Base-by-base conservation (phyloP, 2,888 invertebrate genomes). In the Bruchidius siliquastri region DNA sequence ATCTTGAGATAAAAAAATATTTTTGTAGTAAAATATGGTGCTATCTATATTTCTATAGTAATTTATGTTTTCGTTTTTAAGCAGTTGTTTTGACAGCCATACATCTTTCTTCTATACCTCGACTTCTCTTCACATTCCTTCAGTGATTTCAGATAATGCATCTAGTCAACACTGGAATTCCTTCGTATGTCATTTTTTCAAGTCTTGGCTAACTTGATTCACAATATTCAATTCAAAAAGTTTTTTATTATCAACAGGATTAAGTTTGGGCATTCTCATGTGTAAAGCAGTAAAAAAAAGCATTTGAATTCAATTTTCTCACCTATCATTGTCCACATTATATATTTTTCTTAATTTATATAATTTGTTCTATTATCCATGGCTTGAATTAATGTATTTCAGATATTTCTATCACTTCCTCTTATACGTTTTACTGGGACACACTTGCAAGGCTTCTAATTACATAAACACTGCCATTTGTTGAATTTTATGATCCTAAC, bases 401-500 rank as follows among this genome's bases (percentile, higher is more conserved):
- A 49, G 18, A 3, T 30, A 30, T 49, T 49, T 49, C 13, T 13
- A 8, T 49, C 18, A 49, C 18, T 49, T 49, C 13, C 18, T 49
- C 10, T 49, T 13, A 13, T 13, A 49, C 6, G 13, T 49, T 49
- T 49, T 49, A 1, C 13, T 49, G 1, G 49, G 18, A 13, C 49
- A 49, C 20, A 20, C 49, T 67, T 72, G 68, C 72, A 66, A 68
- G 67, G 66, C 73, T 32, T 67, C 21, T 13, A 20, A 26, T 67
- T 49, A 18, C 13, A 1, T 49, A 77, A 84, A 83, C 85, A 85
- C 85, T 85, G 85, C 85, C 85, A 85, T 82, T 80, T 85, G 83
- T 85, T 21, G 22, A 68, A 68, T 68, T 18, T 21, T 21, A 6
- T 68, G 20, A 68, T 18, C n/a, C n/a, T 68, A 22, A 68, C 22